Evolutionary conservation across 2,797 vertebrate species (phyloP).

Genomic region (Trichosurus vulpecula): DNA sequence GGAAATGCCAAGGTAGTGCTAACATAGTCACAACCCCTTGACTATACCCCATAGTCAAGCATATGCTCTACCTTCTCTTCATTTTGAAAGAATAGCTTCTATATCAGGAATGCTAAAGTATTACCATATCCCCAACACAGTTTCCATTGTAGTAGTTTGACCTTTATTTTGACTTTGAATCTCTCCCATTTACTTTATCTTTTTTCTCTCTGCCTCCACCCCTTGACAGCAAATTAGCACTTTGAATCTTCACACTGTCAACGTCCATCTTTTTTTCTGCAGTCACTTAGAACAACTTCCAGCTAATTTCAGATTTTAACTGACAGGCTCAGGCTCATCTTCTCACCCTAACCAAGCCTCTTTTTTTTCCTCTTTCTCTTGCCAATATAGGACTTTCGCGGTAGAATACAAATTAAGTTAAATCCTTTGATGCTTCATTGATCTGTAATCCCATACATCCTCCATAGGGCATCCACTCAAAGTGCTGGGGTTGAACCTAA

Average conservation of each 20-base stretch:
- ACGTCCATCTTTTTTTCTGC: neutral
- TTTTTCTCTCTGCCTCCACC: neutral
- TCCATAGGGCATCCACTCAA: neutral
- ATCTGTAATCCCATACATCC: neutral
- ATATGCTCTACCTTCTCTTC: neutral
- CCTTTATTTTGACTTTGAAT: neutral
- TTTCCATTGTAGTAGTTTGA: neutral
- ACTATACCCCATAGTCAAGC: neutral
- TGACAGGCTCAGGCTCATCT: slow-evolving; percentile 4
- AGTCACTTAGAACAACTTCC: slow-evolving; percentile 1
- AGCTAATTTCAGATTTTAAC: neutral
- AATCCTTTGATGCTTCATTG: neutral
- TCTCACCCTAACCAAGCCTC: neutral
- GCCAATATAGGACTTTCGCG: neutral
- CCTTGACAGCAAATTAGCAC: neutral
- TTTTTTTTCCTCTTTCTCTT: neutral
- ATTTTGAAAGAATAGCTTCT: neutral
- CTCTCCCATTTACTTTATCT: neutral
- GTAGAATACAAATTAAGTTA: slow-evolving; percentile 1
- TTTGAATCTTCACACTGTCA: neutral
- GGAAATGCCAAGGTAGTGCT: neutral
- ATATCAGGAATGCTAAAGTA: neutral
- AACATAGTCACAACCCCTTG: neutral
- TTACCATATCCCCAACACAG: neutral
- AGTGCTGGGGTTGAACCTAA: neutral